Base-by-base conservation (phyloP, 2,888 invertebrate genomes). In the Brassicogethes aeneus region DNA sequence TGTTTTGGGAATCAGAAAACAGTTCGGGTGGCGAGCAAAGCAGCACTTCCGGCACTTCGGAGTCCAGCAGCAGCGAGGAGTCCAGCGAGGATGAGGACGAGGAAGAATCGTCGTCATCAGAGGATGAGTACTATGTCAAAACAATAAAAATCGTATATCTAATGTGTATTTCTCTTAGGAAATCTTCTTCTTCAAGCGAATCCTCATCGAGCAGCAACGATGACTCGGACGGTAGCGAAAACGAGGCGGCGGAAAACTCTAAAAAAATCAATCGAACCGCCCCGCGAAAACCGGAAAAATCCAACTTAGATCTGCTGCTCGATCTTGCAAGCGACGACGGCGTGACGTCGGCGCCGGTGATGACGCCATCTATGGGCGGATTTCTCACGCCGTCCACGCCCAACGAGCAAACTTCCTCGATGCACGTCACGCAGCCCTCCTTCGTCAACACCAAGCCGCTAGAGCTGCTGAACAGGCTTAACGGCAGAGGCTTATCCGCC, bases 301-400 rank as follows among this genome's bases (percentile, higher is more conserved):
- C 82, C 3, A 89, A 89, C 68, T 67, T 90, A 47, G 92, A 93
- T 66, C 70, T 93, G 12, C 70, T 94, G 7, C 65, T 94, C 30
- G 92, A 92, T 61, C 70, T 94, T 50, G 88, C 86, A 61, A 76
- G 77, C 54, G 70, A 76, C 72, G 79, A 80, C 41, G 78, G 82
- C 30, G 23, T 23, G 10, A 32, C 3, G 3, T 32, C 8, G 5
- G 74, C 76, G 45, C 86, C 88, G 35, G 78, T 85, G 8, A 80
- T 90, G 79, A 88, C 88, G 17, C 89, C 90, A 45, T 87, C 87
- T 1, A 70, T 83, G 23, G 88, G 88, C 34, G 86, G 85, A 1
- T 79, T 88, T 56, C 69, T 87, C 23, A 80, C 84, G 1, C 85
- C 86, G 8, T 70, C 77, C 47, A 50, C 48, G 16, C 47, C 52